Percentiles rank a stretch among this genome's conserved stretches.
phyloP scores from a whole-genome alignment of 2,888 invertebrate genomes.

The Hirtodrosophila trivittata region DNA sequence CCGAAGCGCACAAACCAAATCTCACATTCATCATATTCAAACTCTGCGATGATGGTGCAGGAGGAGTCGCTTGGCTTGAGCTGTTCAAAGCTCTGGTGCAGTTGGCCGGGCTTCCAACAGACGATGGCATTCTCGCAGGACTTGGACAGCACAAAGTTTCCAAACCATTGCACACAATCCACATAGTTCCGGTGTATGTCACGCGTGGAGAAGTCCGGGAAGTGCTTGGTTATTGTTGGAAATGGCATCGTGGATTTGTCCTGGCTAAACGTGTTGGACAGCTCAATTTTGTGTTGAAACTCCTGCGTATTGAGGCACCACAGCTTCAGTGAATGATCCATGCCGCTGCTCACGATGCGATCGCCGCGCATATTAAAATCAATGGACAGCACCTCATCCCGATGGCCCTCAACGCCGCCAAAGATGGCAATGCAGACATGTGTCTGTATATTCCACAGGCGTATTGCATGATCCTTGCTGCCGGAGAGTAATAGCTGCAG shows the following conservation, averaged over 20 bases:
- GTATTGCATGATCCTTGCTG: slow-evolving; percentile 95
- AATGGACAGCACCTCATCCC: slow-evolving; percentile 94
- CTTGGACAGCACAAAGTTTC: slow-evolving; percentile 96
- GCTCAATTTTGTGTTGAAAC: slow-evolving; percentile 92
- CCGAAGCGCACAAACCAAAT: slow-evolving; percentile 99
- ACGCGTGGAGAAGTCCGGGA: slow-evolving; percentile 97
- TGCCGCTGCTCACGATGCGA: slow-evolving; percentile 97
- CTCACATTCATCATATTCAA: slow-evolving; percentile 97
- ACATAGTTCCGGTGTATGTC: slow-evolving; percentile 99
- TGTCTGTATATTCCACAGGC: slow-evolving; percentile 97
- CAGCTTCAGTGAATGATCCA: slow-evolving; percentile 98
- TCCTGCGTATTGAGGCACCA: slow-evolving; percentile 94
- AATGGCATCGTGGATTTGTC: slow-evolving; percentile 92
- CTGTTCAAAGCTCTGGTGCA: slow-evolving; percentile 89
- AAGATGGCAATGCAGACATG: slow-evolving; percentile 97
- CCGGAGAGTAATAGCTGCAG: slow-evolving; percentile 90
- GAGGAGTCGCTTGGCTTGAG: slow-evolving; percentile 90
- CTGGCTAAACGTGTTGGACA: slow-evolving; percentile 92
- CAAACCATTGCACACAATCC: slow-evolving; percentile 98
- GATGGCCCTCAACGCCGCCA: slow-evolving; percentile 98
- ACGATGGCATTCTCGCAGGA: slow-evolving; percentile 98
- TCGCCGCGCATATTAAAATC: slow-evolving; percentile 93
- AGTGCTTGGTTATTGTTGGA: slow-evolving; percentile 95
- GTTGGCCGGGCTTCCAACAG: slow-evolving; percentile 97
- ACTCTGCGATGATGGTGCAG: slow-evolving; percentile 93